Base-by-base conservation (phyloP, 2,113 vertebrate genomes). In the Festucalex cinctus region DNA sequence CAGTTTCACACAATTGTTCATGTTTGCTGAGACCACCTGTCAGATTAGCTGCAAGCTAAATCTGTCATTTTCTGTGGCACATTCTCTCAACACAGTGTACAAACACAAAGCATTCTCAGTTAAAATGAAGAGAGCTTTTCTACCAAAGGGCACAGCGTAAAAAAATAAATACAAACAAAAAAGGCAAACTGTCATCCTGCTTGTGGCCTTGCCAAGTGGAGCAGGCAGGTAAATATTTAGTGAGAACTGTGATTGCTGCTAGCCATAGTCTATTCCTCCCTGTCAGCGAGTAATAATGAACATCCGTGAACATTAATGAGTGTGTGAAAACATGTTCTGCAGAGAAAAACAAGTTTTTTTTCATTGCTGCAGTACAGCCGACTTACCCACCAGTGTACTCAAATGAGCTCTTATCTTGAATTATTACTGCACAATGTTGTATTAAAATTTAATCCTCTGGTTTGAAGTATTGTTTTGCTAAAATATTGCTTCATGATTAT, bases 211-310 rank as follows among this genome's bases (percentile, higher is more conserved):
- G 49, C 83, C 66, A 73, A 79, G 78, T 56, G 49, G 65, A 78
- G 69, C 77, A 82, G 78, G 69, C 75, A 82, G 78, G 84, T 86
- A 86, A 87, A 87, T 88, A 85, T 88, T 88, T 89, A 85, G 83
- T 66, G 76, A 87, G 80, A 75, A 82, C 72, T 68, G 70, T 64
- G 78, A 81, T 77, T 73, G 82, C 84, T 77, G 73, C 70, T 24
- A 65, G 79, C 74, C 66, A 76, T 39, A 60, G 71, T 63, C 71
- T 70, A 78, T 86, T 85, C 70, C 72, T 88, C 77, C 83, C 80
- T 85, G 83, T 88, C 86, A 77, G 37, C 28, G 5, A 20, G 78
- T 70, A 71, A 83, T 85, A 86, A 86, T 83, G 77, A 53, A 77
- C 77, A 83, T 35, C 53, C 32, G 58, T 56, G 66, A 80, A 78